Evolutionary conservation across 2,797 vertebrate genomes (phyloP).

Genomic region (Setipinna tenuifilis): DNA sequence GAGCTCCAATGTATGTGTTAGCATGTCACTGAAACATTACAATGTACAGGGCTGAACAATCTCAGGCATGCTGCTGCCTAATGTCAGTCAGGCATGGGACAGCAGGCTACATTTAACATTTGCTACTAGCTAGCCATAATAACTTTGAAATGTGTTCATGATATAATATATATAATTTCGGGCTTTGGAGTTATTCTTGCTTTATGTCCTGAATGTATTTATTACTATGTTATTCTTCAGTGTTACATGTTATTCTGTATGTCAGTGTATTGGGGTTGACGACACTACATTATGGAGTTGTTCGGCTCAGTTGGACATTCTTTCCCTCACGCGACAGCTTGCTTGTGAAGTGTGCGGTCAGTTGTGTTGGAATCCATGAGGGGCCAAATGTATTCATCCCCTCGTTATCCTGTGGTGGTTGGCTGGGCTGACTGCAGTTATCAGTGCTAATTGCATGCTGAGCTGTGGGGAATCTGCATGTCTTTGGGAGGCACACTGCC

Average conservation of each 20-base stretch:
- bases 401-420: not conserved
- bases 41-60: too few relatives aligned
- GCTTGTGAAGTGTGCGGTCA: not conserved
- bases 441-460: slow-evolving; percentile 45
- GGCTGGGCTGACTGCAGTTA: slow-evolving; percentile 33
- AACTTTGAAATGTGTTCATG: too few relatives aligned
- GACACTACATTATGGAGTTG: not conserved
- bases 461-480: slow-evolving; percentile 38
- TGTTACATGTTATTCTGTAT: slow-evolving; percentile 11
- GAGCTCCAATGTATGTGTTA: not conserved
- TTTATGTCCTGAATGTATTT: not conserved
- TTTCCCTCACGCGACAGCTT: not conserved
- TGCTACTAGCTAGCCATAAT: too few relatives aligned
- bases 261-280: not conserved
- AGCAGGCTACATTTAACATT: too few relatives aligned
- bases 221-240: slow-evolving; percentile 31
- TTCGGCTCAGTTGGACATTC: not conserved
- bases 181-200: too few relatives aligned
- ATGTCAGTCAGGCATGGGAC: too few relatives aligned
- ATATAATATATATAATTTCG: too few relatives aligned
- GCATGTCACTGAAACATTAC: too few relatives aligned
- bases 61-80: too few relatives aligned
- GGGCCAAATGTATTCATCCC: not conserved
- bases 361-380: slow-evolving; percentile 9
- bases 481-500: not conserved